Evolutionary conservation across 1,140 invertebrate species (phyloP).

Genomic region (Megalonaias nervosa): DNA sequence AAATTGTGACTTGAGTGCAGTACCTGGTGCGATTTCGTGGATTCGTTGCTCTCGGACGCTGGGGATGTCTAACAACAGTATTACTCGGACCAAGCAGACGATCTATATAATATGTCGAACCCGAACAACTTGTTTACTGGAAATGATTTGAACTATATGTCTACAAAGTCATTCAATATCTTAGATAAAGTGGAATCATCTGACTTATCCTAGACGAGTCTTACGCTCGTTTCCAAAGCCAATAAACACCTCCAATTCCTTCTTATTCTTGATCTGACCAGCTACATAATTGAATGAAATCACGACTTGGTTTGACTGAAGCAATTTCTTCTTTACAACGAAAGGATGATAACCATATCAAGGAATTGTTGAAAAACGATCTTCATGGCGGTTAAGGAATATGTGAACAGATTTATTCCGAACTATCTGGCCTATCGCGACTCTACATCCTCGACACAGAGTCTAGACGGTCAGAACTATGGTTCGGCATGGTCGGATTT

Average conservation of each 20-base stretch:
- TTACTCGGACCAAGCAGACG: slow-evolving; percentile 27
- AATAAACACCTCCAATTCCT: slow-evolving; percentile 17
- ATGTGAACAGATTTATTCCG: slow-evolving; percentile 7
- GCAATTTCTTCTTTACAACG: slow-evolving; percentile 4
- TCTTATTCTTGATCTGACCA: not conserved
- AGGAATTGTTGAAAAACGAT: slow-evolving; percentile 18
- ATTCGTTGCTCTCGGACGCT: slow-evolving; percentile 6
- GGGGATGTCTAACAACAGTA: slow-evolving; percentile 19
- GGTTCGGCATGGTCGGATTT: no score
- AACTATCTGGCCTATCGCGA: slow-evolving; percentile 6
- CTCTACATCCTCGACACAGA: no score
- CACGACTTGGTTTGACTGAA: slow-evolving; percentile 28
- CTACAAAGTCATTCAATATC: slow-evolving; percentile 22
- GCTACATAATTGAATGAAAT: slow-evolving; percentile 25
- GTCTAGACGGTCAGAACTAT: no score
- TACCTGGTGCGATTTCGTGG: slow-evolving; percentile 31
- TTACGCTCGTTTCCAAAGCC: slow-evolving; percentile 20
- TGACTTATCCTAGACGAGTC: no score
- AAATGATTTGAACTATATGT: slow-evolving; percentile 25
- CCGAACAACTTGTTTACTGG: slow-evolving; percentile 1
- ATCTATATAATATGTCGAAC: slow-evolving; percentile 18
- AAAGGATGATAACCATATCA: not conserved
- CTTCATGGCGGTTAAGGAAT: slow-evolving; percentile 8
- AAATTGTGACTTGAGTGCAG: slow-evolving; percentile 22
- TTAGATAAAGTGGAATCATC: slow-evolving; percentile 16